phyloP scores from a whole-genome alignment of 1,140 invertebrate species.

The Hylyphantes graminicola region DNA sequence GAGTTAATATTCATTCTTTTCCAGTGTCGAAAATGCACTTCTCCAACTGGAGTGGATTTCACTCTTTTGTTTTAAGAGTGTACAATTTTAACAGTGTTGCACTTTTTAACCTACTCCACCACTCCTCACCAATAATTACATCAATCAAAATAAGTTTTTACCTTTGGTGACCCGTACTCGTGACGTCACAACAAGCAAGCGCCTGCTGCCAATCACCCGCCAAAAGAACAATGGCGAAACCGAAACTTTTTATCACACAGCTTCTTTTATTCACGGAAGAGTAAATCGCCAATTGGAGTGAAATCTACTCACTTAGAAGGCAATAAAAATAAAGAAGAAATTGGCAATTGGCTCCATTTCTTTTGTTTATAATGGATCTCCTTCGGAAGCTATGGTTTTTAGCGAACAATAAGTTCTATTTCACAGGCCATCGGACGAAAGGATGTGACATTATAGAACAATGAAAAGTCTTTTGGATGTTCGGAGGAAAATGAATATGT shows the following conservation, averaged over 20 bases:
- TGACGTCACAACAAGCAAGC: slow-evolving; percentile 29
- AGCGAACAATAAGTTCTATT: slow-evolving; percentile 29
- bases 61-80: too few species aligned
- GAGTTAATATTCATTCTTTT: too few species aligned
- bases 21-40: too few species aligned
- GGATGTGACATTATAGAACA: slow-evolving; percentile 44
- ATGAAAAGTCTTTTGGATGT: slow-evolving; percentile 42
- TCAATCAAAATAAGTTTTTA: too few species aligned
- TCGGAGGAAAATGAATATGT: slow-evolving; percentile 24
- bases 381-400: slow-evolving; percentile 35
- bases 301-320: slow-evolving; percentile 46
- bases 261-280: slow-evolving; percentile 45
- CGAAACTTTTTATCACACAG: background rate
- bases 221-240: slow-evolving; percentile 27
- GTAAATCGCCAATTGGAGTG: slow-evolving; percentile 42
- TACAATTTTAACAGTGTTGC: too few species aligned
- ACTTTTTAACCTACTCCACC: too few species aligned
- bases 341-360: slow-evolving; percentile 27
- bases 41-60: too few species aligned
- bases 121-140: too few species aligned
- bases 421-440: slow-evolving; percentile 23
- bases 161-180: background rate
- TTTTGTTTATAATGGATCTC: slow-evolving; percentile 31
- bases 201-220: slow-evolving; percentile 19
- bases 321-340: slow-evolving; percentile 37